Base-by-base conservation (phyloP, 2,113 vertebrate species). In the Forbesichthys agassizii region DNA sequence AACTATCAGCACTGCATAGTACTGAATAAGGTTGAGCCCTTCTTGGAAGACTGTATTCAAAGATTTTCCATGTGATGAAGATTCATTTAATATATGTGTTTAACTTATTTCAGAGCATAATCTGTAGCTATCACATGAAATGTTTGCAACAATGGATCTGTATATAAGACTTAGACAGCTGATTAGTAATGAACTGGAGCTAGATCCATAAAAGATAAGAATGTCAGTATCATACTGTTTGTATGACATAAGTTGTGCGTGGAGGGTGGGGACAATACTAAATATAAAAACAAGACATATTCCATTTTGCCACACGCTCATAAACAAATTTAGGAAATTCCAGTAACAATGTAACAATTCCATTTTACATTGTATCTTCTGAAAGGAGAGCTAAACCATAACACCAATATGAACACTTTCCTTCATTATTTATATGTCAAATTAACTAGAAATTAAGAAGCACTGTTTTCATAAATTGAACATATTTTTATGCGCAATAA, bases 151-250 rank as follows among this genome's bases (percentile, higher is more conserved):
- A 27, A 27, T 27, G 27, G 27, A 27, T 27, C 27, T 52, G 49
- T 52, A 52, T 52, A 52, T 52, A 52, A 52, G 49, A 52, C 49
- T 52, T 52, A 52, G 49, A 52, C 49, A 52, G 49, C 49, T 52
- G 14, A 52, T 52, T 52, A 52, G 14, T 14, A 52, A 52, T 52
- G 6, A 52, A 52, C 14, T 52, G 49, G 20, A 27, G 27, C 49
- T 52, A 52, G 10, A 52, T 10, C 49, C 49, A 11, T 52, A 52
- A 52, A 52, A 52, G 49, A 10, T 12, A 14, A 14, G 49, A 14
- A 12, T 12, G 49, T 52, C 27, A 27, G 27, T 27, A 27, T 27
- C 2, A 27, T 27, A 27, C 27, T 52, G 49, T 52, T 52, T 52
- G 49, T 52, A 9, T 14, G 10, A 52, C 8, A 52, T 52, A 14